These are phyloP conservation scores for Oedothorax gibbosus DNA, from an alignment of 1,140 invertebrate species.

Conservation along the genomic window DNA sequence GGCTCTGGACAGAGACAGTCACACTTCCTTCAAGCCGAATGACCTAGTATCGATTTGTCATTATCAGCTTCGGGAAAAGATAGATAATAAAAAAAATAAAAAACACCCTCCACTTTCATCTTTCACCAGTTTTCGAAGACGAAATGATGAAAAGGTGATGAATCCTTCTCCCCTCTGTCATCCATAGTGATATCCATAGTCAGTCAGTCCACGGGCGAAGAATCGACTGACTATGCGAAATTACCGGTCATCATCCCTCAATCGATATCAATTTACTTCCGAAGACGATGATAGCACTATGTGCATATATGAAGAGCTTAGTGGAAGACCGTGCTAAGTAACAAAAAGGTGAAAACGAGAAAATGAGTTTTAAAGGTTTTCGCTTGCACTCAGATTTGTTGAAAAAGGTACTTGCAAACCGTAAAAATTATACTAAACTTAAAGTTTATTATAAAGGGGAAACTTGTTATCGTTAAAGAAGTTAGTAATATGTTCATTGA, in stretches of 20 bases:
- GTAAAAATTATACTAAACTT: no score
- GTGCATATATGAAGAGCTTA: constrained; percentile 4
- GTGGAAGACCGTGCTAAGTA: no score
- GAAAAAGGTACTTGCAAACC: no score
- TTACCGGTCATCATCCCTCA: constrained; percentile 50
- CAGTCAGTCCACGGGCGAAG: not conserved
- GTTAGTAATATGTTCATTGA: no score
- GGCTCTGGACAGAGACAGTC: not conserved
- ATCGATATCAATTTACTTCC: constrained; percentile 53
- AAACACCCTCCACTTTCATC: constrained; percentile 29
- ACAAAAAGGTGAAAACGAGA: no score
- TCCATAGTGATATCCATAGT: not conserved
- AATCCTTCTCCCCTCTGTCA: constrained; percentile 26
- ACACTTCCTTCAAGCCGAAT: constrained; percentile 10
- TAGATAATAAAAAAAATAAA: not conserved
- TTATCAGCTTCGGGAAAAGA: constrained; percentile 16
- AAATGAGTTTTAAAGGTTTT: no score
- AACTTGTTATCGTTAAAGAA: no score
- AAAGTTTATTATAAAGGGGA: no score
- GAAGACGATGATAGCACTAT: constrained; percentile 31
- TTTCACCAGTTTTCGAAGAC: constrained; percentile 46
- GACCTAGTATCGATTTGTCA: constrained; percentile 53
- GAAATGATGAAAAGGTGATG: constrained; percentile 59
- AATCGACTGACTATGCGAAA: constrained; percentile 53
- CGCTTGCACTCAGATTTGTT: no score